A percentile compares a stretch with the other conserved stretches of the same genome.
phyloP scores from a whole-genome alignment of 2,113 vertebrate genomes.

The Lepisosteus osseus region DNA sequence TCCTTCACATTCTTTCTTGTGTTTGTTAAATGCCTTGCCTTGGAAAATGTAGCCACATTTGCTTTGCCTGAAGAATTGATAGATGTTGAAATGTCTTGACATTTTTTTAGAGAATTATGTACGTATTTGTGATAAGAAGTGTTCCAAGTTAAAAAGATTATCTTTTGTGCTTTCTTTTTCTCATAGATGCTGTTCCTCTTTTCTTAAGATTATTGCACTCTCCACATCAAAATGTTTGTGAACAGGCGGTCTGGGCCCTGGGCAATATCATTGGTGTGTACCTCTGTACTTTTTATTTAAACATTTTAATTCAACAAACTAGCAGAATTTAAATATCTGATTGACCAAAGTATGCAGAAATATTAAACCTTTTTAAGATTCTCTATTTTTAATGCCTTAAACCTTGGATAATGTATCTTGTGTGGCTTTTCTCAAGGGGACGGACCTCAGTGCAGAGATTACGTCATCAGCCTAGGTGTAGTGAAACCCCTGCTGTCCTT shows the following conservation, averaged over 20 bases:
- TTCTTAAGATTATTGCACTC: constrained; percentile 92
- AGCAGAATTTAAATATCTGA: too few species aligned
- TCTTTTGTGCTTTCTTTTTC: not conserved
- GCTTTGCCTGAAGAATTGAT: too few species aligned
- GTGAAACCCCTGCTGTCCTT: constrained; percentile 96
- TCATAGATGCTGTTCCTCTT: constrained; percentile 88
- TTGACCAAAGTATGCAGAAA: too few species aligned
- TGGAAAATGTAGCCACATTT: too few species aligned
- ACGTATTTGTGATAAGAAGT: not conserved
- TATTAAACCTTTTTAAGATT: too few species aligned
- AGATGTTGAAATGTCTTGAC: too few species aligned
- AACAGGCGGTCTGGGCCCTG: constrained; percentile 96
- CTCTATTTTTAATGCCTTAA: too few species aligned
- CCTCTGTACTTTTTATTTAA: not conserved
- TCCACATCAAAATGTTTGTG: constrained; percentile 94
- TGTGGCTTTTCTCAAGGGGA: constrained; percentile 68
- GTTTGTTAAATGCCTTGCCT: too few species aligned
- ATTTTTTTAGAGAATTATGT: constrained; percentile 24
- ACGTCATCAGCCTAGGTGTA: constrained; percentile 94
- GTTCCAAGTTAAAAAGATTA: not conserved
- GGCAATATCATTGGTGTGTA: constrained; percentile 96
- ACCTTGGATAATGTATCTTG: not conserved
- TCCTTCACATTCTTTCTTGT: too few species aligned
- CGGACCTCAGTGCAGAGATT: constrained; percentile 96
- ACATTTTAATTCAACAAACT: too few species aligned